Evolutionary conservation across 2,797 vertebrate species (phyloP), one percentile per base, ranked within the genome.

Genomic region (Percopsis omiscomaycus): DNA sequence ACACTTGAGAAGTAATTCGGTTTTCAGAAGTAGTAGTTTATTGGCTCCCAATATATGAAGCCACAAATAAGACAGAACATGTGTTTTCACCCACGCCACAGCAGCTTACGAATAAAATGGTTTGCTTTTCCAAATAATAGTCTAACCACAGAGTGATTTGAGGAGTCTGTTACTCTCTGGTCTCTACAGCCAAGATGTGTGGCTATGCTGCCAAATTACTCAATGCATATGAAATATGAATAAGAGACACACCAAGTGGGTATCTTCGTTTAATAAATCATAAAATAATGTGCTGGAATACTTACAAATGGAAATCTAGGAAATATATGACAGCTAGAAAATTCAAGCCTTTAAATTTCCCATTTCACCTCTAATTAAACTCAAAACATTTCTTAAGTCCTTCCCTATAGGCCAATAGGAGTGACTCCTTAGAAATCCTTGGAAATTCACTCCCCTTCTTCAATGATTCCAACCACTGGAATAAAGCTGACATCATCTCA

Each of bases 401-500:
- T 75, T 68, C 58, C 22, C 15, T 46, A 49, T 71, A 81, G 83
- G 76, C 69, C 80, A 85, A 69, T 78, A 86, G 72, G 48, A 71
- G 69, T 64, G 51, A 79, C 61, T 71, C 11, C 72, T 50, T 74
- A 67, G 62, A 69, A 69, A 78, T 50, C 68, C 76, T 81, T 90
- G 89, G 89, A 90, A 89, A 89, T 78, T 82, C 73, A 81, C 84
- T 86, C 84, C 78, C 73, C 64, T 54, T 66, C 74, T 91, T 90
- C 86, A 89, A 89, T 68, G 78, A 87, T 83, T 89, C 86, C 88
- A 90, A 88, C 88, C 83, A 74, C 80, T 90, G 89, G 80, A 91
- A 86, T 73, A 80, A 64, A 74, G 81, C 79, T 91, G 90, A 92
- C 89, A 88, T 90, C 87, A 91, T 83, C 79, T 75, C 72, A 13